A percentile compares a stretch with the other conserved stretches of the same genome.
phyloP scores from a whole-genome alignment of 2,888 invertebrate genomes.

The Conus canariensis region DNA sequence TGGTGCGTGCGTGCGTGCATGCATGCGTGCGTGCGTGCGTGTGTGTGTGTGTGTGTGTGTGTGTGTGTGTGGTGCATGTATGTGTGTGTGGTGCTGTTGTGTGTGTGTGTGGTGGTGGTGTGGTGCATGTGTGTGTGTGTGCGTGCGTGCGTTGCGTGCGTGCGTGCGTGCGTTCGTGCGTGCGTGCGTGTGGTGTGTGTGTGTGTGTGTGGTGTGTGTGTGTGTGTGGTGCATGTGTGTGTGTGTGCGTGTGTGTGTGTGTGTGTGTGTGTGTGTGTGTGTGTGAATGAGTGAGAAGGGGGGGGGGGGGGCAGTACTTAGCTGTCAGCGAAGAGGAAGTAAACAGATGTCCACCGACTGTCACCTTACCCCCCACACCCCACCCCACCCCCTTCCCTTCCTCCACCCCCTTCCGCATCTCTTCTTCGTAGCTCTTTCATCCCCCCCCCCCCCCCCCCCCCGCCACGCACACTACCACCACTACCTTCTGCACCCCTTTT shows the following conservation, averaged over 20 bases:
- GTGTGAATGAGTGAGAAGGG: neutral
- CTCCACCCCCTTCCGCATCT: too few relatives aligned
- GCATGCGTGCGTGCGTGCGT: neutral
- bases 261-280: neutral
- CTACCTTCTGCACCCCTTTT: too few relatives aligned
- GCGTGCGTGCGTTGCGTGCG: neutral
- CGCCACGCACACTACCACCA: too few relatives aligned
- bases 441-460: too few relatives aligned
- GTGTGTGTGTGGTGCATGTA: constrained; percentile 20
- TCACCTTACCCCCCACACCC: too few relatives aligned
- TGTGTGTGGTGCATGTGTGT: neutral
- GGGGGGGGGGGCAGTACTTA: too few relatives aligned
- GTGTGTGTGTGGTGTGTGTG: too few relatives aligned
- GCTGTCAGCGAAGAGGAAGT: too few relatives aligned
- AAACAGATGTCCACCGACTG: too few relatives aligned
- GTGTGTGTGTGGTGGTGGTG: too few relatives aligned
- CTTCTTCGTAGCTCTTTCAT: too few relatives aligned
- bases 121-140: neutral
- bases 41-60: neutral
- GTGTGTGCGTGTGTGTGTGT: constrained; percentile 9
- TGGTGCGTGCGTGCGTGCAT: neutral
- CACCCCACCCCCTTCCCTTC: too few relatives aligned
- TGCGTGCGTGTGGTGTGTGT: neutral
- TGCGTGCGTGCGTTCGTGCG: neutral
- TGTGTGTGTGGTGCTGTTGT: neutral